Conservation (phyloP, 53 echinoderm and acorn worm species). For the Temnopleurus reevesii region DNA sequence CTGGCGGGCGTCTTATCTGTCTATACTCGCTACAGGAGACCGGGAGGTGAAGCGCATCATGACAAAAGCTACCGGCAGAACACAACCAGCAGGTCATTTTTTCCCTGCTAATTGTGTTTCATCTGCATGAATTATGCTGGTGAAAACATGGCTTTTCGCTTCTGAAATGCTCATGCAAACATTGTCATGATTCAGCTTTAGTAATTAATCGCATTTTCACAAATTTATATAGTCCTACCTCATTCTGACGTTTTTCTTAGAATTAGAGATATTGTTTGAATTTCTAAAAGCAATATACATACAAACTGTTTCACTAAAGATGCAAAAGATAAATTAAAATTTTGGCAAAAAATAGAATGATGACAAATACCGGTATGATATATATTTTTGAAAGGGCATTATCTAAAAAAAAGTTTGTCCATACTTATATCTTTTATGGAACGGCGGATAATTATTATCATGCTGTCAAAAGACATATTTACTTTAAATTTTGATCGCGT, state of each 20-base stretch:
- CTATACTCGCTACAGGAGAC: not conserved
- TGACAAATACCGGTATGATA: no score
- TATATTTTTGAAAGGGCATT: no score
- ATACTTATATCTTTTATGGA: no score
- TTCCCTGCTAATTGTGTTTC: not conserved
- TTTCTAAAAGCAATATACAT: no score
- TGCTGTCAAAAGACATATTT: not conserved
- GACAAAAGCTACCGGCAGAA: constrained; percentile 18
- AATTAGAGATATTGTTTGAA: no score
- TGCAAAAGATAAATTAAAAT: no score
- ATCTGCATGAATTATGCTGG: not conserved
- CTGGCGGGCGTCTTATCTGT: constrained; percentile 6
- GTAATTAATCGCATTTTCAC: no score
- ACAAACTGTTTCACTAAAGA: no score
- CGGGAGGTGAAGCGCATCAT: constrained; percentile 4
- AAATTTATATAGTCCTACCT: no score
- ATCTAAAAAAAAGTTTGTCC: no score
- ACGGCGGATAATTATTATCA: not conserved
- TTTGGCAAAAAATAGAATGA: no score
- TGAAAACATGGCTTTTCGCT: not conserved
- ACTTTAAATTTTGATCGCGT: not conserved
- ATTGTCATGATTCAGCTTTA: not conserved
- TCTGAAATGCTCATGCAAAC: not conserved
- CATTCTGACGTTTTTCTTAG: no score
- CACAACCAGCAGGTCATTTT: not conserved